Evolutionary conservation across 2,888 invertebrate genomes (phyloP), one percentile per base, ranked within the genome.

Genomic region (Eilema sororculum): DNA sequence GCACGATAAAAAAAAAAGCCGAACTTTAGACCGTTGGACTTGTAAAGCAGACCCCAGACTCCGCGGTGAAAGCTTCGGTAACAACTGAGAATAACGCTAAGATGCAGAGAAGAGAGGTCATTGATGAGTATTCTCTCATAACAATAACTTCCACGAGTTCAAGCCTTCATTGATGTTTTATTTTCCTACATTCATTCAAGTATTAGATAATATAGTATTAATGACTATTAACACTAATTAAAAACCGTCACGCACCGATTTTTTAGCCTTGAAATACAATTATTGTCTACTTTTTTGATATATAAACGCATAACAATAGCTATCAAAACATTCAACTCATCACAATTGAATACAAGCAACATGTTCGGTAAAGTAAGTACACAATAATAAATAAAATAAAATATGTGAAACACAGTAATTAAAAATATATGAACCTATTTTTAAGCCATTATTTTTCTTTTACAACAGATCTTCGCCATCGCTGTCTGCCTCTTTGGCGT

Each of bases 291-390:
- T 20, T n/a, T 46, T 33, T 86, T 84, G 74, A 86, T 91, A 91
- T 91, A 91, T 87, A 91, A 91, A 89, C 87, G 76, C 75, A 84
- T 68, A 88, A 90, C 87, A 89, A 89, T 89, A 84, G 84, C 67
- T 74, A 70, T 69, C 78, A 80, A 81, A 78, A 86, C 89, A 90
- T 86, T 90, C 89, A 81, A 84, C 84, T 86, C 87, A 87, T 88
- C 86, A 87, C 81, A 77, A 78, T 83, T 85, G 86, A 87, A 88
- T 76, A 84, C 84, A 80, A 88, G 79, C 16, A 89, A 87, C 60
- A 91, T 91, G 91, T 89, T 88, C 79, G 82, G 87, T 75, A 91
- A 91, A 90, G 91, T 91, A 88, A 88, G 83, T 72, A 52, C 28
- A 41, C 16, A 20, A n/a, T 52, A n/a, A 20, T 52, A n/a, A n/a